These are phyloP conservation scores for Saccostrea cuccullata DNA, from an alignment of 1,140 invertebrate genomes.

Conservation along the genomic window DNA sequence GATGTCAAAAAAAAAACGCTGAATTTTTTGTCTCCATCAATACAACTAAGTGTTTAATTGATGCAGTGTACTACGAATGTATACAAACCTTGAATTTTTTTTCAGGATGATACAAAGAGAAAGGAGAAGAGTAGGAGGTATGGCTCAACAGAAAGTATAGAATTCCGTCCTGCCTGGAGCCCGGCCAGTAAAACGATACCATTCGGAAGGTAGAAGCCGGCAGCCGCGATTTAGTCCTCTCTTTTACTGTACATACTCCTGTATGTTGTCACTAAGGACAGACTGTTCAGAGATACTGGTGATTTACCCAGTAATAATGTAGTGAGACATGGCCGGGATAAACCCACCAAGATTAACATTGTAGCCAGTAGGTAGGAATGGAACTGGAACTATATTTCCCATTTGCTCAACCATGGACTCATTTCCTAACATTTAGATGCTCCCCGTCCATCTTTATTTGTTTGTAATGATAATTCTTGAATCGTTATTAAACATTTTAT, in stretches of 20 bases:
- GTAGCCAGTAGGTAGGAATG: not conserved
- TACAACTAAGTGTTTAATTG: no score
- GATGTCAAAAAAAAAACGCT: no score
- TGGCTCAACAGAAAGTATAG: conserved; percentile 36
- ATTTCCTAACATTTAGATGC: not conserved
- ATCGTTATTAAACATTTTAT: no score
- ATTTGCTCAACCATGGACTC: not conserved
- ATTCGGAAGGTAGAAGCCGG: conserved; percentile 54
- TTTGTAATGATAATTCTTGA: no score
- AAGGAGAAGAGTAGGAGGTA: conserved; percentile 49
- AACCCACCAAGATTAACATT: not conserved
- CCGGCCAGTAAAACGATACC: conserved; percentile 65
- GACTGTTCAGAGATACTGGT: not conserved
- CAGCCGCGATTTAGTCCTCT: not conserved
- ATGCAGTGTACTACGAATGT: not conserved
- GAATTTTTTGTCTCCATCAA: no score
- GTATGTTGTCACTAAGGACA: not conserved
- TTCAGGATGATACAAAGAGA: conserved; percentile 57
- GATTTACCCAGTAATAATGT: not conserved
- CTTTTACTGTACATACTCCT: not conserved
- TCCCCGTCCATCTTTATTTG: not conserved
- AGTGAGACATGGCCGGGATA: not conserved
- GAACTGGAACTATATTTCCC: not conserved
- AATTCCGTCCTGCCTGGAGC: conserved; percentile 64
- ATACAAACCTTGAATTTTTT: conserved; percentile 13